Conservation (phyloP, 2,888 invertebrate genomes). For the Hemistola chrysoprasaria region DNA sequence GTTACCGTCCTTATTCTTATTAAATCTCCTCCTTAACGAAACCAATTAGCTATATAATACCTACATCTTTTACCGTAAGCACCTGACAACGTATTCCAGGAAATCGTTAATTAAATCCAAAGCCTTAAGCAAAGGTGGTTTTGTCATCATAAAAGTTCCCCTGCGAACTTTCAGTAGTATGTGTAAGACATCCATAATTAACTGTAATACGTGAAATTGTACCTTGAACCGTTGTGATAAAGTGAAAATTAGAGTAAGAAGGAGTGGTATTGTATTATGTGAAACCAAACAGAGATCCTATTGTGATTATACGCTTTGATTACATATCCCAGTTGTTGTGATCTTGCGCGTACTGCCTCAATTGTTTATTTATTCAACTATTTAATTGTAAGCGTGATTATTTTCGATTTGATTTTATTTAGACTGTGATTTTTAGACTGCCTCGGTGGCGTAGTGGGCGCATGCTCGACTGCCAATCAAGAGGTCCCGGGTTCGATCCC, state of each 20-base stretch:
- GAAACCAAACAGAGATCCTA: constrained; percentile 36
- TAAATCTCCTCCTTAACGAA: constrained; percentile 11
- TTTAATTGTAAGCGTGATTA: constrained; percentile 27
- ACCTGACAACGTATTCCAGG: constrained; percentile 49
- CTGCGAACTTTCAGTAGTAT: constrained; percentile 45
- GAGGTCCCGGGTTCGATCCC: too few relatives aligned
- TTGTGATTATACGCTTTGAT: constrained; percentile 54
- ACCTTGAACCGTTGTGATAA: constrained; percentile 27
- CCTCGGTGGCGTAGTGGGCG: too few relatives aligned
- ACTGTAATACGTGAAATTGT: constrained; percentile 26
- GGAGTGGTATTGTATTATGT: constrained; percentile 27
- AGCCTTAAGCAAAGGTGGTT: constrained; percentile 56
- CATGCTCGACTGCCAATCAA: too few relatives aligned
- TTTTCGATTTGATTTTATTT: constrained; percentile 4
- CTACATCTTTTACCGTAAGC: constrained; percentile 35
- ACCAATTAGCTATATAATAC: constrained; percentile 27
- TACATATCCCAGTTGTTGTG: constrained; percentile 48
- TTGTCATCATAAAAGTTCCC: constrained; percentile 61
- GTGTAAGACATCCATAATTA: constrained; percentile 31
- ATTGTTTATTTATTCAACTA: constrained; percentile 34
- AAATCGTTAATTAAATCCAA: constrained; percentile 65
- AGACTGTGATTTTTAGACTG: too few relatives aligned
- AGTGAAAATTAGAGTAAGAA: constrained; percentile 23
- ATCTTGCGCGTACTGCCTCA: constrained; percentile 38
- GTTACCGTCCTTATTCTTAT: constrained; percentile 7